Conservation (phyloP, 2,113 vertebrate genomes). For the Spizaetus ornatus region DNA sequence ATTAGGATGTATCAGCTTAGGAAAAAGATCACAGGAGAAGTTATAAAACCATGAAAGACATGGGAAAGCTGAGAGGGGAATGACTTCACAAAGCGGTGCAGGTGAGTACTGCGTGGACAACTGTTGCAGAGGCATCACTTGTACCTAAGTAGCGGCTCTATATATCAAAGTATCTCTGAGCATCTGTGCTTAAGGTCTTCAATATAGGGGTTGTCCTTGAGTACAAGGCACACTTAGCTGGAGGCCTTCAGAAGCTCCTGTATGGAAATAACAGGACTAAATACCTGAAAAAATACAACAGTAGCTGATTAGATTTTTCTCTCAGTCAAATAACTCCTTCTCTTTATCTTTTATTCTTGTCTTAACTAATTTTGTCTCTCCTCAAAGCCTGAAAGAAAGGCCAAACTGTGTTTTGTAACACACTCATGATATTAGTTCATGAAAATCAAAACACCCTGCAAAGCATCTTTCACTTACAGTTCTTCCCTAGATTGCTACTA, state of each 20-base stretch:
- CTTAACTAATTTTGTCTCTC: neutral
- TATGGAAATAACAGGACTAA: neutral
- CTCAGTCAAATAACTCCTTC: neutral
- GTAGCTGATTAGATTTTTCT: neutral
- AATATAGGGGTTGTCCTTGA: neutral
- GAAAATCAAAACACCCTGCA: neutral
- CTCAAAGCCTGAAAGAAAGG: neutral
- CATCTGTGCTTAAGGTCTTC: neutral
- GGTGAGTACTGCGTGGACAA: rapidly evolving
- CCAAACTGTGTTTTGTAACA: neutral
- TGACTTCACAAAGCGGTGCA: neutral
- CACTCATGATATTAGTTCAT: neutral
- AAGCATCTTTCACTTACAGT: neutral
- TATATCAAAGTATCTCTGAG: neutral
- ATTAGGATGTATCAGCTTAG: neutral
- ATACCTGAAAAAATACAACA: neutral
- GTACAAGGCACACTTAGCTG: neutral
- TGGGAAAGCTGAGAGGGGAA: neutral
- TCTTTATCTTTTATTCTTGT: neutral
- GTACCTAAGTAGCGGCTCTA: neutral
- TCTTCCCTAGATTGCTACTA: neutral
- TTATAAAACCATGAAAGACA: neutral
- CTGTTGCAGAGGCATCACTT: neutral
- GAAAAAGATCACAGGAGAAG: neutral
- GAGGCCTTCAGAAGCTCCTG: neutral